Base-by-base conservation (phyloP, 92 coral and sea anemone species). In the Bergia sp. region DNA sequence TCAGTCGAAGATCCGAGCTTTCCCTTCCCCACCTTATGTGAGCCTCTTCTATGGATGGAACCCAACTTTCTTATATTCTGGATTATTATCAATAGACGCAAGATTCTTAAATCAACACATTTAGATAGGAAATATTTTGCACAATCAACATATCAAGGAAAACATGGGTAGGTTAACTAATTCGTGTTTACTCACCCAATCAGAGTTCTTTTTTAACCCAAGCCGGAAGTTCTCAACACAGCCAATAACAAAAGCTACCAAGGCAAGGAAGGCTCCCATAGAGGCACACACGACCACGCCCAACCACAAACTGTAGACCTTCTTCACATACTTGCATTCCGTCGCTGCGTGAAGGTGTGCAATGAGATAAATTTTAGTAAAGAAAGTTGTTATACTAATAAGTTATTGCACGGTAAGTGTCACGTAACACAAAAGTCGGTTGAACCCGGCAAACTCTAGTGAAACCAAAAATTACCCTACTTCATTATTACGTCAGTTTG, bases 271-370 rank as follows among this genome's bases (percentile, higher is more conserved):
- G 64, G 82, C 40, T 43, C 82, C 82, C 5, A 79, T n/a, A 65
- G 20, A 7, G 37, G 82, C 47, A 49, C 82, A 79, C 16, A 79
- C 82, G 82, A 49, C 42, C 82, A 79, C 43, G 82, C 82, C 82
- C 82, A 79, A 20, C 82, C 82, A 79, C 66, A 50, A 11, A 12
- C 66, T 79, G 82, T 79, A 79, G 76, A 61, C 69, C 20, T 76
- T 76, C 80, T 41, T 76, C 13, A 76, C 80, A 41, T 76, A 76
- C 80, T 16, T 41, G 45, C 80, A 76, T 42, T 41, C 80, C 2
- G 80, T 76, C 18, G 80, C 80, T 76, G 80, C 20, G 49, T 76
- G 69, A 61, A 12, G 58, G 43, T 41, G 80, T 41, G 80, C 43
- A 76, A 41, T 18, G 49, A 76, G 43, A 76, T n/a, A 16, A 76